Conservation (phyloP, 2,888 invertebrate genomes). For the Sympetrum striolatum region DNA sequence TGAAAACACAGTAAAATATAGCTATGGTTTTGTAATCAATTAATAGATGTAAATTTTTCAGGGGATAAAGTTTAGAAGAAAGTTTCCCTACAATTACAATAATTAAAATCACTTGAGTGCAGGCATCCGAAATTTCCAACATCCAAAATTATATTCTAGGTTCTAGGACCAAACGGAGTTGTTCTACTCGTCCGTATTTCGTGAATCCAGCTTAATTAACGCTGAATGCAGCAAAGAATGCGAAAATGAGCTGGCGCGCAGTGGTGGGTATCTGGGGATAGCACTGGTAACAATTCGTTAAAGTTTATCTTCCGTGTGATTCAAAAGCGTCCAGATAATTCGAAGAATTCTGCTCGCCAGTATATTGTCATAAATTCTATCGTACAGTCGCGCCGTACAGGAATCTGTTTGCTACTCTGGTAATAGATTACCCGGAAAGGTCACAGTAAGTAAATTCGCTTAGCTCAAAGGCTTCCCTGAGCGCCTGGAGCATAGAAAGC, state of each 20-base stretch:
- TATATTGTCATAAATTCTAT: not conserved
- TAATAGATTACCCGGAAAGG: not conserved
- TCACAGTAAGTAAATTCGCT: not conserved
- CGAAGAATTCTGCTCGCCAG: not conserved
- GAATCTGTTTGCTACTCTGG: not conserved
- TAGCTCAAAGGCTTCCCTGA: not conserved
- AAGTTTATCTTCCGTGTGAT: not conserved
- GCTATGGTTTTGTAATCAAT: too few species aligned
- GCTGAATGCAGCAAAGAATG: not conserved
- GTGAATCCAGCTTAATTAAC: not conserved
- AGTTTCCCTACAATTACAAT: too few species aligned
- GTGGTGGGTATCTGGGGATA: not conserved
- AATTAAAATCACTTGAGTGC: too few species aligned
- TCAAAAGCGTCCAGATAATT: not conserved
- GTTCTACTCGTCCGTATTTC: not conserved
- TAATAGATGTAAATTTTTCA: too few species aligned
- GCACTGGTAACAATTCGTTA: not conserved
- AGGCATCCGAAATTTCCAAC: too few species aligned
- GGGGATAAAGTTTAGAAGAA: too few species aligned
- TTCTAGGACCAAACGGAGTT: not conserved
- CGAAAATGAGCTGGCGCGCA: not conserved
- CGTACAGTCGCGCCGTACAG: not conserved
- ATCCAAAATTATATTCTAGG: too few species aligned
- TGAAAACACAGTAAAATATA: too few species aligned
- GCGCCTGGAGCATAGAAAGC: not conserved